Conservation (phyloP, 2,888 invertebrate species). For the Apantesis nais region DNA sequence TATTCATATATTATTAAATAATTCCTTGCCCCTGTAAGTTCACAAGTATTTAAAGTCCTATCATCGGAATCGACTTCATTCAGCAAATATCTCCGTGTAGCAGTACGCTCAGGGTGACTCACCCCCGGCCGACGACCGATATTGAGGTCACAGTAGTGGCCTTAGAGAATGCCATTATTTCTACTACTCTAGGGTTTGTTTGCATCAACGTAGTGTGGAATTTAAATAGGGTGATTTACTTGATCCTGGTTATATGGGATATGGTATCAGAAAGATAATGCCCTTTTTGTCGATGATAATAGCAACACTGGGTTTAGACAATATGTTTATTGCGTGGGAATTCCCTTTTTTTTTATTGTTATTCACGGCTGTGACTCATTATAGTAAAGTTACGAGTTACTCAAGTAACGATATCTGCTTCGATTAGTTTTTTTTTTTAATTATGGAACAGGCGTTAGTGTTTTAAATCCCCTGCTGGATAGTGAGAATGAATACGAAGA, state of each 20-base stretch:
- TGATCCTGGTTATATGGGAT: background rate
- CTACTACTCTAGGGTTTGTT: constrained; percentile 37
- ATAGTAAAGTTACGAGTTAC: no score
- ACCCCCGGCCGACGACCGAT: constrained; percentile 46
- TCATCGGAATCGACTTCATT: constrained; percentile 38
- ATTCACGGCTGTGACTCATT: background rate
- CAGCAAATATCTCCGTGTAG: constrained; percentile 28
- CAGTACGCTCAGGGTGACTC: constrained; percentile 46
- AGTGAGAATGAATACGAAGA: background rate
- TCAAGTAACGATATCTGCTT: background rate
- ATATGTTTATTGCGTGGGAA: background rate
- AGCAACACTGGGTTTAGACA: background rate
- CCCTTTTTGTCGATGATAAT: background rate
- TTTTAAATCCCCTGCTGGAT: background rate
- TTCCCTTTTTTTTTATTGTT: background rate
- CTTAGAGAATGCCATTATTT: constrained; percentile 45
- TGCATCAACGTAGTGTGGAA: constrained; percentile 14
- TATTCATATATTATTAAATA: background rate
- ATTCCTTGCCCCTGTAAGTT: background rate
- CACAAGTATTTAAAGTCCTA: background rate
- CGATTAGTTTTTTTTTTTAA: background rate
- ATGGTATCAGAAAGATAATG: background rate
- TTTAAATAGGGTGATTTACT: constrained; percentile 4
- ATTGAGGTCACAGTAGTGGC: constrained; percentile 49
- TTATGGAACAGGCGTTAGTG: background rate